These are phyloP conservation scores for Drosophila atripex DNA, from an alignment of 2,888 invertebrate species.

Conservation along the genomic window DNA sequence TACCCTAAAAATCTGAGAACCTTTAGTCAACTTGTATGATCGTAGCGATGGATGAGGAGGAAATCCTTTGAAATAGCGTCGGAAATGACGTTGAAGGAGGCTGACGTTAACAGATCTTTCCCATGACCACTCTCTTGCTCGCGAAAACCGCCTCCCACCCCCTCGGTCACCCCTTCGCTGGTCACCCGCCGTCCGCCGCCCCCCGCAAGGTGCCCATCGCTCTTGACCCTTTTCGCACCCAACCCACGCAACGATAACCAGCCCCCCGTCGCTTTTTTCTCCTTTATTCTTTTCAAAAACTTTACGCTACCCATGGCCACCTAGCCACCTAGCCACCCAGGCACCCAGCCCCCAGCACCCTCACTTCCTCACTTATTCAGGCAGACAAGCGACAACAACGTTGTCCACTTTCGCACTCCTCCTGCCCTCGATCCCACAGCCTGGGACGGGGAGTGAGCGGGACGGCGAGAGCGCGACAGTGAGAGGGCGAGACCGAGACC, in stretches of 20 bases:
- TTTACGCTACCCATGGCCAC: slow-evolving; percentile 59
- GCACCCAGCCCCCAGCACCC: too few species aligned
- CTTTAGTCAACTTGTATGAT: slow-evolving; percentile 67
- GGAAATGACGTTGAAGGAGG: slow-evolving; percentile 45
- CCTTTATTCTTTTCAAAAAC: slow-evolving; percentile 69
- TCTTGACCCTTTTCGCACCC: slow-evolving; percentile 76
- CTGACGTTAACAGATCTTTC: slow-evolving; percentile 11
- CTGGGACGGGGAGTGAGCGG: slow-evolving; percentile 8
- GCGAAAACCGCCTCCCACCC: neutral
- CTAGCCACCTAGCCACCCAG: slow-evolving; percentile 7
- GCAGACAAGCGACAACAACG: slow-evolving; percentile 76
- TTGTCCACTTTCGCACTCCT: slow-evolving; percentile 75
- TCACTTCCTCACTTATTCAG: slow-evolving; percentile 23
- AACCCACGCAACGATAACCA: slow-evolving; percentile 34
- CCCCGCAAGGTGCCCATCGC: slow-evolving; percentile 62
- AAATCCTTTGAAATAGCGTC: slow-evolving; percentile 57
- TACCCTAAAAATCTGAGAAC: too few species aligned
- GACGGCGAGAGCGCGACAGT: slow-evolving; percentile 16
- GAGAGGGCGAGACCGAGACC: slow-evolving; percentile 27
- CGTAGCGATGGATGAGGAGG: slow-evolving; percentile 45
- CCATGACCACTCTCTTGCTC: slow-evolving; percentile 3
- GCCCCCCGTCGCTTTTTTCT: slow-evolving; percentile 31
- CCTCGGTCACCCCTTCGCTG: neutral
- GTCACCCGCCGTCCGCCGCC: neutral
- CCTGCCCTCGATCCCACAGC: slow-evolving; percentile 12